Percentiles rank a stretch among this genome's conserved stretches.
phyloP scores from a whole-genome alignment of 1,140 invertebrate species.

The Leguminivora glycinivorella region DNA sequence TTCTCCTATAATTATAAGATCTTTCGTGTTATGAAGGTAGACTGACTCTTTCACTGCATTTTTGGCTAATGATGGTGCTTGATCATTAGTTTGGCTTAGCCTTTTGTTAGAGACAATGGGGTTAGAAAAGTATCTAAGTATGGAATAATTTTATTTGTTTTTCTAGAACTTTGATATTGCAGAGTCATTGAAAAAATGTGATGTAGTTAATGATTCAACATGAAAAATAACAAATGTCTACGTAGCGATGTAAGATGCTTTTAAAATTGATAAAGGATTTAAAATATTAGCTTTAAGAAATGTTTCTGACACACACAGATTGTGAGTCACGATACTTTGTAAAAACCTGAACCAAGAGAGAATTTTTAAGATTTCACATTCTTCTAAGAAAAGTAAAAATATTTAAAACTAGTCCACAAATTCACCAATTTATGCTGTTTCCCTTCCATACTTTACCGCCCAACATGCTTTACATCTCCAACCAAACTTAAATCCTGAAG shows the following conservation, averaged over 20 bases:
- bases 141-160: background rate
- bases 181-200: background rate
- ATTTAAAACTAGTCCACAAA: background rate
- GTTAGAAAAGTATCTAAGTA: background rate
- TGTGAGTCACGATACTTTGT: too few relatives aligned
- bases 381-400: background rate
- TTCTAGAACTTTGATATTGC: background rate
- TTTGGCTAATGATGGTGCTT: conserved; percentile 18
- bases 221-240: background rate
- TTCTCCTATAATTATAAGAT: background rate
- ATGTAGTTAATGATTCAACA: background rate
- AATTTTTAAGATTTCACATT: background rate
- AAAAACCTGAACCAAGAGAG: too few relatives aligned
- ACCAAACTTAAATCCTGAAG: background rate
- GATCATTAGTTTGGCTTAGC: conserved; percentile 23
- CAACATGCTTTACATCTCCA: background rate
- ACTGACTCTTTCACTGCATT: conserved; percentile 6
- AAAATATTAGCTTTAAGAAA: too few relatives aligned
- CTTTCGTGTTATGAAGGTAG: background rate
- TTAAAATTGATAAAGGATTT: too few relatives aligned
- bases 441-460: background rate
- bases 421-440: background rate
- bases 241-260: too few relatives aligned
- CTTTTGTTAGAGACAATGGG: conserved; percentile 21
- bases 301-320: too few relatives aligned